Evolutionary conservation across 2,797 vertebrate genomes (phyloP).

Genomic region (Lepilemur ruficaudatus): DNA sequence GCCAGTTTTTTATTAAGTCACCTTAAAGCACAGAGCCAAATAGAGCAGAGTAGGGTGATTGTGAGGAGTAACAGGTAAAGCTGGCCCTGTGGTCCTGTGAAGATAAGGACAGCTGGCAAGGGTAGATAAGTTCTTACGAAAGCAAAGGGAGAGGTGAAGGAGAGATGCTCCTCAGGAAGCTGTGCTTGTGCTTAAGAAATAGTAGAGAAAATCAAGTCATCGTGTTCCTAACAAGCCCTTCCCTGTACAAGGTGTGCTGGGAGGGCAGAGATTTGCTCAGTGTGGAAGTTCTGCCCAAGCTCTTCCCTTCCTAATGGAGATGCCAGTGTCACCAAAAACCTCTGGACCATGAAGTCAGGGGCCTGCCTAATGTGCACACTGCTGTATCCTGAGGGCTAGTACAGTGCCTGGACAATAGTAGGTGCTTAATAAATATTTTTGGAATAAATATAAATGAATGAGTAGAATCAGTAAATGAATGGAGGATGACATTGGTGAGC

Average conservation of each 20-base stretch:
- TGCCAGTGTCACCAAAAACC: background rate
- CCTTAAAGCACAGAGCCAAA: background rate
- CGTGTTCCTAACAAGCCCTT: background rate
- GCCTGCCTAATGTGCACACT: background rate
- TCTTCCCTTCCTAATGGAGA: background rate
- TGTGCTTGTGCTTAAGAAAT: background rate
- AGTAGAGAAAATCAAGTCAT: background rate
- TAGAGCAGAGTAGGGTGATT: background rate
- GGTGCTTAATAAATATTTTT: background rate
- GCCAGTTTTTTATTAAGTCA: background rate
- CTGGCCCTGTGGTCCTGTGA: background rate
- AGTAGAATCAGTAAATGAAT: background rate
- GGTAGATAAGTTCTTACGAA: background rate
- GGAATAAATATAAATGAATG: constrained; percentile 23
- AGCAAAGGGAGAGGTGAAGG: background rate
- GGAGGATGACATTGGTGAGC: background rate
- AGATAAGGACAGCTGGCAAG: background rate
- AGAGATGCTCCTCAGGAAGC: background rate
- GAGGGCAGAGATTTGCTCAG: background rate
- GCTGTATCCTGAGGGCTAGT: background rate
- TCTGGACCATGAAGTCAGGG: background rate
- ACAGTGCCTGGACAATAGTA: background rate
- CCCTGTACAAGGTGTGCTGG: background rate
- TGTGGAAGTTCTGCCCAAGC: background rate
- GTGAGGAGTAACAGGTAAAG: background rate